These are phyloP conservation scores for Chymomyza costata DNA, from an alignment of 1,140 invertebrate species.

Conservation along the genomic window DNA sequence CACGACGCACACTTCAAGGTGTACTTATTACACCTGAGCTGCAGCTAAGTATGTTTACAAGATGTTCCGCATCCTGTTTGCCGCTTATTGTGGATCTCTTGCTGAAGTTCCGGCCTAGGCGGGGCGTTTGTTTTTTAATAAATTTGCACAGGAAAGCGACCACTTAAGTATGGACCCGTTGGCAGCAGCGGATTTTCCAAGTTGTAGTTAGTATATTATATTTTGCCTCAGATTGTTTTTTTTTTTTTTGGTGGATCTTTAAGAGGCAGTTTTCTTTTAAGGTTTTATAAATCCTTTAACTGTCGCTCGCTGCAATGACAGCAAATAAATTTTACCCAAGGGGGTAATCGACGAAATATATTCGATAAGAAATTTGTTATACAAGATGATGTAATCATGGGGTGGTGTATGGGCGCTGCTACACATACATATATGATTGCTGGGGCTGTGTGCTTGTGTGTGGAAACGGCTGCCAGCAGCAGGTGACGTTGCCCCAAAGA, in stretches of 20 bases:
- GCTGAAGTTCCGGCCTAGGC: neutral
- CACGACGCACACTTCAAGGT: constrained; percentile 50
- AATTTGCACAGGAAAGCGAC: constrained; percentile 45
- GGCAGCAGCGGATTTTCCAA: neutral
- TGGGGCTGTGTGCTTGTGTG: neutral
- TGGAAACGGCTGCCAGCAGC: neutral
- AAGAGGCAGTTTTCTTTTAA: constrained; percentile 27
- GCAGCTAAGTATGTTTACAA: constrained; percentile 72
- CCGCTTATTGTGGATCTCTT: constrained; percentile 8
- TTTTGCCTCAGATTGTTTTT: neutral
- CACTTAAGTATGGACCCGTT: no score
- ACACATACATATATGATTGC: constrained; percentile 31
- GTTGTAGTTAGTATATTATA: neutral
- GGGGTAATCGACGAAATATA: constrained; percentile 74
- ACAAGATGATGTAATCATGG: constrained; percentile 72
- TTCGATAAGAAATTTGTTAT: constrained; percentile 72
- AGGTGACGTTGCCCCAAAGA: constrained; percentile 21
- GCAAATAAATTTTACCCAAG: constrained; percentile 75
- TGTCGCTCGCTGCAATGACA: constrained; percentile 68
- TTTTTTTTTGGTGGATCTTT: constrained; percentile 5
- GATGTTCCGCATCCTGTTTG: constrained; percentile 42
- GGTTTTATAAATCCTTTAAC: constrained; percentile 72
- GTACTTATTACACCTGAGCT: constrained; percentile 70
- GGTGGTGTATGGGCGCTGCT: constrained; percentile 2
- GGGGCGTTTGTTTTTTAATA: constrained; percentile 57